These are phyloP conservation scores for Perdita meconis DNA, from an alignment of 2,888 invertebrate genomes.

Conservation along the genomic window DNA sequence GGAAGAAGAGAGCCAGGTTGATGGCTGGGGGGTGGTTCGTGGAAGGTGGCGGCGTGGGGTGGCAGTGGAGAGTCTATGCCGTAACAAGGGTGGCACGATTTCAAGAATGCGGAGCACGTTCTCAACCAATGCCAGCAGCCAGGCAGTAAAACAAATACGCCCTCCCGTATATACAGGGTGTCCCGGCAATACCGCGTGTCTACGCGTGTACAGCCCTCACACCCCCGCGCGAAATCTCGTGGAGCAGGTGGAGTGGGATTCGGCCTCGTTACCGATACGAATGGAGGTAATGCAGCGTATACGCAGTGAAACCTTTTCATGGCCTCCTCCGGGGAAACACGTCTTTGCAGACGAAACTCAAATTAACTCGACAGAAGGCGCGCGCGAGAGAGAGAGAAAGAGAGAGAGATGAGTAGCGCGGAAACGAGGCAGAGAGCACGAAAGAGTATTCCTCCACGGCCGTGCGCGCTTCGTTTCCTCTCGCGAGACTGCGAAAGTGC, in stretches of 20 bases:
- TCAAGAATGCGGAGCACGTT: slow-evolving; percentile 84
- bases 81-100: slow-evolving; percentile 82
- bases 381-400: background rate
- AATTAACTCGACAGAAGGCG: slow-evolving; percentile 58
- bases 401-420: background rate
- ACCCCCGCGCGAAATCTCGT: slow-evolving; percentile 32
- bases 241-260: slow-evolving; percentile 17
- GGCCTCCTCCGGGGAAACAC: slow-evolving; percentile 26
- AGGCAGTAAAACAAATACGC: slow-evolving; percentile 84
- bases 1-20: slow-evolving; percentile 60
- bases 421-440: background rate
- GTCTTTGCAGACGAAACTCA: slow-evolving; percentile 47
- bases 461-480: slow-evolving; percentile 11
- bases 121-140: slow-evolving; percentile 83
- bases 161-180: slow-evolving; percentile 79
- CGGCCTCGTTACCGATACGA: slow-evolving; percentile 76
- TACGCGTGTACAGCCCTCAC: slow-evolving; percentile 29
- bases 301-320: slow-evolving; percentile 70
- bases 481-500: background rate
- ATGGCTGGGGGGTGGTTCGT: slow-evolving; percentile 47
- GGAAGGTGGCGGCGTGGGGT: slow-evolving; percentile 34
- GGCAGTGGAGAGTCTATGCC: slow-evolving; percentile 68
- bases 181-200: slow-evolving; percentile 69
- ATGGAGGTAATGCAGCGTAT: slow-evolving; percentile 66
- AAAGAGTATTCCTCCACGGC: slow-evolving; percentile 11